Base-by-base conservation (phyloP, 1,140 invertebrate genomes). In the Musca vetustissima region DNA sequence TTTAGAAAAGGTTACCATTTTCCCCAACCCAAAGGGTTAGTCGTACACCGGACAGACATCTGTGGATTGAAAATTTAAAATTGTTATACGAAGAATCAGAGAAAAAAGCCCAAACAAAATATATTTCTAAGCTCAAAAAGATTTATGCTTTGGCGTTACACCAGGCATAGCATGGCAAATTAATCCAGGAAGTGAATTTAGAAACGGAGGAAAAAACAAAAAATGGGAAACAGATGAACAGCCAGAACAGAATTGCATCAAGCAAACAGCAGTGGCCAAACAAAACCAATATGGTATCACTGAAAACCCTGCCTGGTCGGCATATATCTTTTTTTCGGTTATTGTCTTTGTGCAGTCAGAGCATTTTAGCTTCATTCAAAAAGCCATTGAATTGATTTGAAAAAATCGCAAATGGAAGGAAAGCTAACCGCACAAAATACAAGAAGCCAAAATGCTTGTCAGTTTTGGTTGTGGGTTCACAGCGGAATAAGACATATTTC, bases 161-260 rank as follows among this genome's bases (percentile, higher is more conserved):
- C n/a, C n/a, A n/a, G n/a, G n/a, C n/a, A n/a, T n/a, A n/a, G 69
- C 22, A 68, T 71, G 70, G 70, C 70, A 71, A 71, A 71, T 71
- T 71, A 71, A 71, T 71, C 70, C 70, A 69, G 70, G 70, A 71
- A 69, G 66, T 69, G 59, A 47, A 68, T 66, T 66, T 52, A n/a
- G n/a, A n/a, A n/a, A n/a, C n/a, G n/a, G n/a, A n/a, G n/a, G n/a
- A n/a, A n/a, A n/a, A n/a, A n/a, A n/a, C 19, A 64, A 57, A 61
- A 52, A 61, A 36, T 13, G 13, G 11, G 11, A 6, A 43, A 43
- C 36, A 43, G 21, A 52, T 52, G 21, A 52, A 52, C 21, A 49
- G 48, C 15, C 15, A 49, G 14, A 49, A 49, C 8, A 19, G 21
- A 52, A 52, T 52, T 22, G 14, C 17, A 43, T 43, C 36, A 43